Base-by-base conservation (phyloP, 2,797 vertebrate genomes). In the Anas georgica region DNA sequence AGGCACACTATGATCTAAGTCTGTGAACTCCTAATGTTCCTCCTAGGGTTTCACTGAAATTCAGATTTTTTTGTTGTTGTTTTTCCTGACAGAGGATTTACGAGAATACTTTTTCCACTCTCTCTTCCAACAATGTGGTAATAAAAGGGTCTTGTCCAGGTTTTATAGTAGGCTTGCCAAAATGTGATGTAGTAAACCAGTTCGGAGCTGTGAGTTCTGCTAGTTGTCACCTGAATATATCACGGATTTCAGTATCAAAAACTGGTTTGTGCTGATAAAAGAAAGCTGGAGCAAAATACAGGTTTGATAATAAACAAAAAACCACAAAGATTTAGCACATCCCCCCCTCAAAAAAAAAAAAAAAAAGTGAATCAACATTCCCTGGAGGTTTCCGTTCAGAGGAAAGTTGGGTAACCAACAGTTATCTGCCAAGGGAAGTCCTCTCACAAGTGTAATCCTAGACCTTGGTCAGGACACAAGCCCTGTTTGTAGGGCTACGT, bases 161-260 rank as follows among this genome's bases (percentile, higher is more conserved):
- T 68, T 94, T 63, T 16, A 58, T 55, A 55, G 75, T 23, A 50
- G 55, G 31, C 33, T 28, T 83, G 95, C 86, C 94, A 86, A 70
- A 54, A 17, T 77, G 8, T 18, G 43, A 77, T 18, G 75, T 6
- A 35, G 48, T 5, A 41, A 46, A 41, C 31, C 77, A 15, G 17
- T 23, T 46, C 31, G 0, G 70, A 55, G 93, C 83, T 13, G 55
- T 1, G 21, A 56, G 68, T 15, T 58, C 72, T 67, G 83, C 76
- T 15, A 2, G 29, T 1, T 17, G 22, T 46, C 90, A 83, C 83
- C 85, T 33, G 78, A 7, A 56, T 2, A 0, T 0, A 6, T 7
- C 25, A 0, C 0, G 16, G n/a, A 4, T n/a, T 21, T 59, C 67
- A 7, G 70, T 0, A 18, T 25, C 52, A 7, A 12, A 0, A 0